Percentiles rank a stretch among this genome's conserved stretches.
phyloP scores from a whole-genome alignment of 2,113 vertebrate genomes.

The Calyptommatus sinebrachiatus region DNA sequence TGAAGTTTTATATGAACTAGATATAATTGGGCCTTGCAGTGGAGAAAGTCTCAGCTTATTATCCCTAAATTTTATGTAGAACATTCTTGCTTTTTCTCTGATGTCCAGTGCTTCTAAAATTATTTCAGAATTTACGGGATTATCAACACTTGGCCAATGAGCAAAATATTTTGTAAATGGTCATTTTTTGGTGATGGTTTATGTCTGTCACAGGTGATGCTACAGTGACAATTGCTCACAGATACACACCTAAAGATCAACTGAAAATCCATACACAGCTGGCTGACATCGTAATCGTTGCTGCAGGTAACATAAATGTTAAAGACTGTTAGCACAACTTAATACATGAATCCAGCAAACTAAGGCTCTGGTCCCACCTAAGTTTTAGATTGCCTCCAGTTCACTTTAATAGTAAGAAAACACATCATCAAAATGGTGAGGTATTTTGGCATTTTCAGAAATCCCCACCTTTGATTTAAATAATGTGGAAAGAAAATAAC shows the following conservation, averaged over 20 bases:
- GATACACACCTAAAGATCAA: constrained; percentile 83
- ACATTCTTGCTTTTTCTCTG: not conserved
- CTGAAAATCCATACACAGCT: constrained; percentile 79
- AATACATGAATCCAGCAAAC: no score
- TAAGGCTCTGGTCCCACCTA: no score
- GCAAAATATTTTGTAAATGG: not conserved
- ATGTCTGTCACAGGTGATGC: constrained; percentile 82
- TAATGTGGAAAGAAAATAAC: no score
- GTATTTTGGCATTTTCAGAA: no score
- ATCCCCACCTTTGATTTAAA: no score
- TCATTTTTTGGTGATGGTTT: constrained; percentile 14
- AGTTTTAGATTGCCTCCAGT: no score
- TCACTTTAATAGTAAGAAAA: no score
- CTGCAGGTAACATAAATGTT: constrained; percentile 74
- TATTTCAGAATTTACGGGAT: not conserved
- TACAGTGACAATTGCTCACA: constrained; percentile 88
- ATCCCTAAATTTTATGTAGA: not conserved
- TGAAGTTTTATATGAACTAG: not conserved
- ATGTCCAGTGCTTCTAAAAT: not conserved
- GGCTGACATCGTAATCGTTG: constrained; percentile 84
- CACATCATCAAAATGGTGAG: no score
- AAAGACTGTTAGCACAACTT: not conserved
- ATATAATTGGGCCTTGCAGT: not conserved
- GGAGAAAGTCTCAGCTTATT: not conserved
- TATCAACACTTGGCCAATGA: not conserved